These are phyloP conservation scores for Lithobates pipiens DNA, from an alignment of 2,797 vertebrate species.

Conservation along the genomic window DNA sequence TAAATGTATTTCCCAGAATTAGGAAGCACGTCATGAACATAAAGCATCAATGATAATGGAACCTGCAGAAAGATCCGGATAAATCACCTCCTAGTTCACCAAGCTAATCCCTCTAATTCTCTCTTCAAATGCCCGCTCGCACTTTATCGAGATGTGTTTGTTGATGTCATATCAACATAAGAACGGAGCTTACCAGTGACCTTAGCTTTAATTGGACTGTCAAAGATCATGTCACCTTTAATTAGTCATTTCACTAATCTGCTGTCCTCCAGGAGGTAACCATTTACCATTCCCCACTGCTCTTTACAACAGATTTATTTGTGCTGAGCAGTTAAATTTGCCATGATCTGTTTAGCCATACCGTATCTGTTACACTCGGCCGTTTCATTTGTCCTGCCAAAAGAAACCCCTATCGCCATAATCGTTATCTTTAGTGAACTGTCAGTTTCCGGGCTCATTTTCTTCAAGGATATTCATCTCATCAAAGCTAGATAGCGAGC, in stretches of 20 bases:
- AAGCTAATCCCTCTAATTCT: conserved; percentile 52
- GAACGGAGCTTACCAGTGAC: conserved; percentile 43
- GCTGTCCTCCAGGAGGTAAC: conserved; percentile 17
- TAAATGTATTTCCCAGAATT: not conserved
- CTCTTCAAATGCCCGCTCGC: conserved; percentile 27
- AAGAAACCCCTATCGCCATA: conserved; percentile 2
- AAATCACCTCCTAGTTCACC: not conserved
- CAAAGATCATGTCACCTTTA: conserved; percentile 47
- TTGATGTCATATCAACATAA: conserved; percentile 47
- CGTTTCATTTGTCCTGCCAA: not conserved
- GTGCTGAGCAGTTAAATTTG: not conserved
- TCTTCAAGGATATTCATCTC: not conserved
- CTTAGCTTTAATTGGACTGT: conserved; percentile 55
- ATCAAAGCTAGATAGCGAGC: not conserved
- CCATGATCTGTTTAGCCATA: conserved; percentile 8
- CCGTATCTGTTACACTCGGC: not conserved
- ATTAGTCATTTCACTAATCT: conserved; percentile 47
- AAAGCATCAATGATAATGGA: conserved; percentile 14
- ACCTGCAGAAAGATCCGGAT: not conserved
- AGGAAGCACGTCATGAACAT: not conserved
- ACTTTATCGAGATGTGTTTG: conserved; percentile 31
- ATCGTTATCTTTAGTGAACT: not conserved
- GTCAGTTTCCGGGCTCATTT: not conserved
- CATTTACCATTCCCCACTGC: not conserved
- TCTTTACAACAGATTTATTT: not conserved